Base-by-base conservation (phyloP, 2,888 invertebrate species). In the Xestoiulus laeticollis region DNA sequence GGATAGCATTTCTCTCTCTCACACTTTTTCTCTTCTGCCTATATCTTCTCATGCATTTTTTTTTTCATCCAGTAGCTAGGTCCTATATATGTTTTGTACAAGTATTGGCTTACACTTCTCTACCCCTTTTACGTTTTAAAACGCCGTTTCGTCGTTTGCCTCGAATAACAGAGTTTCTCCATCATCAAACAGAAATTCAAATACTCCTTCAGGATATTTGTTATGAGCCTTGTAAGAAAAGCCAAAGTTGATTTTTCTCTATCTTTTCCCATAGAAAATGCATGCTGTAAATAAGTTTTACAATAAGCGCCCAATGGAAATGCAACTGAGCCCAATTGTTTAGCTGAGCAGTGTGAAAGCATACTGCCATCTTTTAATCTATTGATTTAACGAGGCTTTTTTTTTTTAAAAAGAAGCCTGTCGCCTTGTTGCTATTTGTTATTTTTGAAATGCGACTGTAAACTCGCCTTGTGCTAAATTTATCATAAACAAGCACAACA, bases 141-240 rank as follows among this genome's bases (percentile, higher is more conserved):
- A 26, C 78, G 78, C 78, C 78, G 30, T 78, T 78, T 30, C 30
- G 78, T 78, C 78, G 78, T 78, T 78, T 78, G 78, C 78, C 78
- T 78, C 30, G 14, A 78, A 30, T 78, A 32, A 78, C 78, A 26
- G 78, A 78, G 78, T 78, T 78, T 26, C 78, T 78, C 30, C 78
- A 78, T 78, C 78, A 78, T 78, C 78, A 30, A 78, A 78, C 78
- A 32, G 78, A 78, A 78, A 78, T 78, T 78, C 78, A 78, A 78
- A 78, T 78, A 78, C 78, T 78, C 78, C 78, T 78, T 30, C 78
- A 78, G 78, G 78, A 78, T 78, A 78, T 78, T 78, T 78, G 78
- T 78, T 78, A 32, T 30, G 78, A 30, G 30, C 26, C 30, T 78
- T 30, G 78, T 78, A 78, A 78, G 78, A 26, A 32, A 30, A 78